These are phyloP conservation scores for Andrena bicolor DNA, from an alignment of 2,888 invertebrate species.

Conservation along the genomic window DNA sequence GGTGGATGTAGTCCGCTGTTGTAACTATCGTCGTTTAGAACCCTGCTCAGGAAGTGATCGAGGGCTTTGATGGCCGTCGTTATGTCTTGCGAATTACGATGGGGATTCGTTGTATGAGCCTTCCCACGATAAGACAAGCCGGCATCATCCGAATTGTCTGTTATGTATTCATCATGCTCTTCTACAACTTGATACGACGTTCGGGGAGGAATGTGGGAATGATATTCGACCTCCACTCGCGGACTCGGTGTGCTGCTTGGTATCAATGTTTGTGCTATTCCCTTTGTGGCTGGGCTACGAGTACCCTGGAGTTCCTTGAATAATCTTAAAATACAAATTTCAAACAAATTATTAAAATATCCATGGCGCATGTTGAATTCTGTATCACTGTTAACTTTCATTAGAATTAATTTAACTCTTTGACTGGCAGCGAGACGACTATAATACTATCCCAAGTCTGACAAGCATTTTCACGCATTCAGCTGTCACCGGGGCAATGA, in stretches of 20 bases:
- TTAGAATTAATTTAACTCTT: too few relatives aligned
- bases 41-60: conserved; percentile 74
- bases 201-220: conserved; percentile 41
- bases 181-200: conserved; percentile 61
- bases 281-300: background rate
- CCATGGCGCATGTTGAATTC: too few relatives aligned
- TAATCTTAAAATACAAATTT: conserved; percentile 25
- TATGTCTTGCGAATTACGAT: conserved; percentile 66
- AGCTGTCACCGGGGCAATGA: too few relatives aligned
- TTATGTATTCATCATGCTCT: conserved; percentile 50
- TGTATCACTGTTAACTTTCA: too few relatives aligned
- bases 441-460: too few relatives aligned
- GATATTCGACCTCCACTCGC: conserved; percentile 26
- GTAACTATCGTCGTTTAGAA: conserved; percentile 80
- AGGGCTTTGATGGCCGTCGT: conserved; percentile 70
- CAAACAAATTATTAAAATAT: background rate
- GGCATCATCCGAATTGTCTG: conserved; percentile 48
- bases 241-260: background rate
- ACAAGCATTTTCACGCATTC: too few relatives aligned
- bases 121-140: conserved; percentile 57
- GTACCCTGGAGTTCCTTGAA: background rate
- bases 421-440: too few relatives aligned
- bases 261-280: background rate
- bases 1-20: conserved; percentile 87
- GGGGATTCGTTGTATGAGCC: conserved; percentile 47